phyloP scores from a whole-genome alignment of 1,140 invertebrate species.

The Drosophila sulfurigaster region DNA sequence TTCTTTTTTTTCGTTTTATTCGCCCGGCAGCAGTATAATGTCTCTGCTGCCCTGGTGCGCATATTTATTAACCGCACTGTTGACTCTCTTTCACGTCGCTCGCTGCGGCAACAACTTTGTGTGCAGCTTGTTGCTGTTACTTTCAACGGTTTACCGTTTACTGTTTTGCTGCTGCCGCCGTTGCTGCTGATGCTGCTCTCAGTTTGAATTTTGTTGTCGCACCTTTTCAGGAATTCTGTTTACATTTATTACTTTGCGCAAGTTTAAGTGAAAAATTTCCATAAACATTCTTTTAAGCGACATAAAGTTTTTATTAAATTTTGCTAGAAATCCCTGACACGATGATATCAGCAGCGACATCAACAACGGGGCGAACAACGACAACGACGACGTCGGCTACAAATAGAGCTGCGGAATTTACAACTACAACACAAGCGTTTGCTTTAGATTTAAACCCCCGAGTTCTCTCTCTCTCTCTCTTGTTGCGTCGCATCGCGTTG shows the following conservation, averaged over 20 bases:
- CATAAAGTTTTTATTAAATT: conserved; percentile 85
- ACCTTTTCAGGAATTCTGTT: conserved; percentile 84
- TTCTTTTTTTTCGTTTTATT: background rate
- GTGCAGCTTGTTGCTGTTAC: conserved; percentile 67
- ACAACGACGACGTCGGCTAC: conserved; percentile 54
- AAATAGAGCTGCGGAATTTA: conserved; percentile 81
- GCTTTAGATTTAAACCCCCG: conserved; percentile 31
- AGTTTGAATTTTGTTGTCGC: conserved; percentile 82
- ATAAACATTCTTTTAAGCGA: conserved; percentile 84
- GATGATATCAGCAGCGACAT: conserved; percentile 56
- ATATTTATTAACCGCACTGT: conserved; percentile 82
- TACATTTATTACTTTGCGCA: conserved; percentile 84
- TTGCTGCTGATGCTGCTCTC: conserved; percentile 11
- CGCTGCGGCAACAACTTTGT: conserved; percentile 48
- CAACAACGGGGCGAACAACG: conserved; percentile 17
- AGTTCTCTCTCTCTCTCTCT: conserved; percentile 1
- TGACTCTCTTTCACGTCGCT: conserved; percentile 61
- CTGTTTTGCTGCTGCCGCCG: conserved; percentile 11
- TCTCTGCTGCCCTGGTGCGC: conserved; percentile 63
- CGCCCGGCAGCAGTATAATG: conserved; percentile 45
- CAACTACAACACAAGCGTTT: conserved; percentile 57
- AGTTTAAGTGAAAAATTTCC: conserved; percentile 85
- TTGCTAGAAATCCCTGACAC: conserved; percentile 75
- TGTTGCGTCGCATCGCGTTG: background rate
- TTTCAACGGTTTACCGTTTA: conserved; percentile 1